phyloP scores from a whole-genome alignment of 2,888 invertebrate species.

The Pseudococcus viburni region DNA sequence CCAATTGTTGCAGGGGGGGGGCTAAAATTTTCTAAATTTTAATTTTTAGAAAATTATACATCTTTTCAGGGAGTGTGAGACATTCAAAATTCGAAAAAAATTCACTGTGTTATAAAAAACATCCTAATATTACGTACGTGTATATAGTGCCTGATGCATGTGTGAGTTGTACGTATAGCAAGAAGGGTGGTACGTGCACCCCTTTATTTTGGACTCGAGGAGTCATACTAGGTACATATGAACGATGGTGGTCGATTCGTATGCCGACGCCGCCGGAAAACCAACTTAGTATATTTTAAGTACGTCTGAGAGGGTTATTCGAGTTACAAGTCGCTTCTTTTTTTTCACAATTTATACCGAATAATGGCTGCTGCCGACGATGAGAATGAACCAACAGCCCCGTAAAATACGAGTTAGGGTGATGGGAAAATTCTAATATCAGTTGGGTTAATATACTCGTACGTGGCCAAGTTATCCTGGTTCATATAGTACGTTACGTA shows the following conservation, averaged over 20 bases:
- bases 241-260: background rate
- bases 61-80: no score
- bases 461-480: background rate
- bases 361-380: background rate
- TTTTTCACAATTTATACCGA: constrained; percentile 2
- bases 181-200: background rate
- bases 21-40: no score
- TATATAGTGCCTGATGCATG: background rate
- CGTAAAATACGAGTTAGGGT: background rate
- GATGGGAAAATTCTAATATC: background rate
- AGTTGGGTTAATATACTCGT: background rate
- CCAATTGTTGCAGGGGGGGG: no score
- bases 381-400: background rate
- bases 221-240: background rate
- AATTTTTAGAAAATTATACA: no score
- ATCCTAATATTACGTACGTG: background rate
- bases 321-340: background rate
- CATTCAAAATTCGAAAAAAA: no score
- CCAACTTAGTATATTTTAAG: background rate
- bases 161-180: background rate
- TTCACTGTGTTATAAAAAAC: no score
- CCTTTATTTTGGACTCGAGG: background rate
- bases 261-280: background rate
- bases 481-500: background rate
- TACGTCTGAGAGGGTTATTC: constrained; percentile 25